Evolutionary conservation across 1,140 invertebrate species (phyloP).

Genomic region (Drosophila kepulauana): DNA sequence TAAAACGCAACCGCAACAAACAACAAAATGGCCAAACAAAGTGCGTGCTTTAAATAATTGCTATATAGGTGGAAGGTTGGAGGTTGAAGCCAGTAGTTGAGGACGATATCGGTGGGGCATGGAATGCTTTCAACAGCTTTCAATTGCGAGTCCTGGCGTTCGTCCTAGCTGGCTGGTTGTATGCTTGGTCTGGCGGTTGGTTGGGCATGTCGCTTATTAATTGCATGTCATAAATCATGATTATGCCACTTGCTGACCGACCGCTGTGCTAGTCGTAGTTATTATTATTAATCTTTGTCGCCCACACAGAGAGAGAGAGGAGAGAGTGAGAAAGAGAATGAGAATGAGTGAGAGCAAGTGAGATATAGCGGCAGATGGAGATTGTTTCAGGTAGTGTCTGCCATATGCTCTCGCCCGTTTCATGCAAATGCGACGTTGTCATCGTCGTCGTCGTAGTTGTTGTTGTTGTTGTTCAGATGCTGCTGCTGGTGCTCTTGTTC

Average conservation of each 20-base stretch:
- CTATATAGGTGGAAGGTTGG: constrained; percentile 28
- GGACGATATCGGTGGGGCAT: background rate
- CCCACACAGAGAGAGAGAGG: constrained; percentile 45
- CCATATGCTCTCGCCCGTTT: constrained; percentile 60
- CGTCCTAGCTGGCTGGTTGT: constrained; percentile 6
- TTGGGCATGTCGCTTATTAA: constrained; percentile 74
- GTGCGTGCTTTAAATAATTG: constrained; percentile 75
- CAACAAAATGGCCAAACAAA: constrained; percentile 44
- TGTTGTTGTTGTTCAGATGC: constrained; percentile 39
- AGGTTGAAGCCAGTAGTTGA: background rate
- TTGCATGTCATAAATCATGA: constrained; percentile 83
- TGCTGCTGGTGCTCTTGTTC: constrained; percentile 52
- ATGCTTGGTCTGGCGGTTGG: background rate
- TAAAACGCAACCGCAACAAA: constrained; percentile 45
- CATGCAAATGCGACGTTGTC: constrained; percentile 69
- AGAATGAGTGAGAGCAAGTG: background rate
- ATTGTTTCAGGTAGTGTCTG: constrained; percentile 28
- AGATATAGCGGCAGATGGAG: constrained; percentile 10
- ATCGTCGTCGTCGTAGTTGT: constrained; percentile 17
- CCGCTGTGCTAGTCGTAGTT: constrained; percentile 79
- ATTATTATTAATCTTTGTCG: constrained; percentile 83
- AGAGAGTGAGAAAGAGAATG: background rate
- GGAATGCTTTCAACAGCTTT: constrained; percentile 69
- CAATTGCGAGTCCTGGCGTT: constrained; percentile 63
- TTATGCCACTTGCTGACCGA: constrained; percentile 80